phyloP scores from a whole-genome alignment of 2,888 invertebrate species.

The Theodoxus fluviatilis region DNA sequence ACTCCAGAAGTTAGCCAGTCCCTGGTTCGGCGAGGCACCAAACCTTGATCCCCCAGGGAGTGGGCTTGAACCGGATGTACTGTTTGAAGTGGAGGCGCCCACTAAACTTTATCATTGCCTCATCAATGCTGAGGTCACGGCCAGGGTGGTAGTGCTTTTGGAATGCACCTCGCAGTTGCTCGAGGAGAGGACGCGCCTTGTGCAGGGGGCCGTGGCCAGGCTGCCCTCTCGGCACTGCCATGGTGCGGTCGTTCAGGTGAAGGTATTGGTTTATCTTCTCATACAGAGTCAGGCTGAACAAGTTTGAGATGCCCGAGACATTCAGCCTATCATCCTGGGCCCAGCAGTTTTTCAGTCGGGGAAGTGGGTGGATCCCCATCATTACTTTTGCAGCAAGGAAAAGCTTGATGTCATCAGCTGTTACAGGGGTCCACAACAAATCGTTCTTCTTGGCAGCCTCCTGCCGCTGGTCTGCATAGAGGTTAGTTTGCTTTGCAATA shows the following conservation, averaged over 20 bases:
- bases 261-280: conserved; percentile 20
- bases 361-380: conserved; percentile 23
- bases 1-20: conserved; percentile 25
- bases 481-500: no score
- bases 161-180: neutral
- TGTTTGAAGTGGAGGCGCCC: conserved; percentile 19
- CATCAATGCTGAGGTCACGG: conserved; percentile 14
- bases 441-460: no score
- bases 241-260: conserved; percentile 19
- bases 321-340: conserved; percentile 13
- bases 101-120: conserved; percentile 22
- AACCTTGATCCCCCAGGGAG: conserved; percentile 28
- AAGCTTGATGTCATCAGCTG: neutral
- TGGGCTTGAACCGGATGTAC: conserved; percentile 23
- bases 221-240: neutral
- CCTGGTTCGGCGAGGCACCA: conserved; percentile 26
- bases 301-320: conserved; percentile 16
- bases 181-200: conserved; percentile 23
- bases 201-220: conserved; percentile 19
- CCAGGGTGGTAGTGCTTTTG: conserved; percentile 5
- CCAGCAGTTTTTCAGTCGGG: conserved; percentile 14
- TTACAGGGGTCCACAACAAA: conserved; percentile 19
- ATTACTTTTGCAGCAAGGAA: conserved; percentile 20
- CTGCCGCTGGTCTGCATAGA: no score
- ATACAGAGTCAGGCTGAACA: conserved; percentile 5